Evolutionary conservation across 2,113 vertebrate genomes (phyloP), one percentile per base, ranked within the genome.

Genomic region (Catharus fuscescens): DNA sequence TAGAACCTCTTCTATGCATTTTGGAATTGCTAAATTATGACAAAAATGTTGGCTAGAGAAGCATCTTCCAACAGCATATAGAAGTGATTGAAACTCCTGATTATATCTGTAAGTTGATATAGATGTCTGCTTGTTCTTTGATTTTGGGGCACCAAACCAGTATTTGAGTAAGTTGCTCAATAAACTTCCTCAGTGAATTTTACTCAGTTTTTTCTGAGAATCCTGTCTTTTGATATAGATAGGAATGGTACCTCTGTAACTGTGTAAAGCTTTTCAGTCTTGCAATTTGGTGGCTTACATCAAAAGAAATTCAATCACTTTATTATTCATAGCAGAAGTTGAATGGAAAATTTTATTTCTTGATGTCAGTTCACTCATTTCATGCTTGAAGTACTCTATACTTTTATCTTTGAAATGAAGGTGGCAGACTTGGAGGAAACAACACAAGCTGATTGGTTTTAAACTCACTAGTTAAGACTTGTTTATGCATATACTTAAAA

Each of bases 271-370:
- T 86, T 90, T 92, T 77, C 80, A 73, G 50, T 80, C 54, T 86
- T 80, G 45, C 16, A 86, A 1, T 83, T 88, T 93, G n/a, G 59
- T 93, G 40, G 25, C 44, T 88, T 32, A 91, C 50, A 93, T 88
- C 71, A 92, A 95, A 95, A 88, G 64, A 78, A 80, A 88, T 65
- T 88, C 28, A 32, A 54, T 88, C 54, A 50, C 42, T 88, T 95
- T 83, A 69, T 87, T 91, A 91, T 95, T 92, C 86, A 88, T 64
- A 78, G 60, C 24, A 25, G 31, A 38, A 93, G 40, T 23, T 91
- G 80, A 93, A 95, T 57, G 40, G 62, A 86, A 82, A 94, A 90
- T 53, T 92, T 90, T 88, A 83, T 93, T 93, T 92, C 71, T 83
- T 95, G 17, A 88, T 95, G 76, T 92, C 64, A 83, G 40, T 88